These are phyloP conservation scores for Sinella curviseta DNA, from an alignment of 1,140 invertebrate genomes.

Conservation along the genomic window DNA sequence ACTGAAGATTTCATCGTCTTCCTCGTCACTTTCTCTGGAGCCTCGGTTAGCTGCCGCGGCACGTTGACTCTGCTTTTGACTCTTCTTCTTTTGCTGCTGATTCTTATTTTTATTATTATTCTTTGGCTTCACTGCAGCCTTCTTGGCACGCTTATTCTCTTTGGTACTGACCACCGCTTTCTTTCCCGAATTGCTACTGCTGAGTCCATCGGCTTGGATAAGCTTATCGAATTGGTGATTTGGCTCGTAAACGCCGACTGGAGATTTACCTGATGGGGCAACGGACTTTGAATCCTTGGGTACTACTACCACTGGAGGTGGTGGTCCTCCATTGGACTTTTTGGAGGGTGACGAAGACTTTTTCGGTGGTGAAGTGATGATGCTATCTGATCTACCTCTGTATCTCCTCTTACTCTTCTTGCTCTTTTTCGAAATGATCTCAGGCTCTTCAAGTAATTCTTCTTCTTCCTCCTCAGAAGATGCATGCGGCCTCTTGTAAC, in stretches of 20 bases:
- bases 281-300: background rate
- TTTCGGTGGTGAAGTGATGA: background rate
- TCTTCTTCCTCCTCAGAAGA: conserved; percentile 12
- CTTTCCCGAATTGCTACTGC: background rate
- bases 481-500: background rate
- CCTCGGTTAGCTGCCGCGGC: background rate
- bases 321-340: background rate
- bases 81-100: background rate
- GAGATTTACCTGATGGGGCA: background rate
- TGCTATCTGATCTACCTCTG: background rate
- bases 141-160: conserved; percentile 26
- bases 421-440: background rate
- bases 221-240: background rate
- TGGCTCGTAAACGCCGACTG: conserved; percentile 7
- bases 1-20: conserved; percentile 18
- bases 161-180: background rate
- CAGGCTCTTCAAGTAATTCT: background rate
- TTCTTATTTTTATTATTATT: background rate
- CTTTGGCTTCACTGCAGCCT: background rate
- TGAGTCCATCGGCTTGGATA: conserved; percentile 16
- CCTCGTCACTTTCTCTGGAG: background rate
- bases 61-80: background rate
- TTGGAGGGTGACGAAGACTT: background rate
- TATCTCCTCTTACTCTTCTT: conserved; percentile 3
- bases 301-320: conserved; percentile 8